Base-by-base conservation (phyloP, 2,113 vertebrate species). In the Rhagologus leucostigma region DNA sequence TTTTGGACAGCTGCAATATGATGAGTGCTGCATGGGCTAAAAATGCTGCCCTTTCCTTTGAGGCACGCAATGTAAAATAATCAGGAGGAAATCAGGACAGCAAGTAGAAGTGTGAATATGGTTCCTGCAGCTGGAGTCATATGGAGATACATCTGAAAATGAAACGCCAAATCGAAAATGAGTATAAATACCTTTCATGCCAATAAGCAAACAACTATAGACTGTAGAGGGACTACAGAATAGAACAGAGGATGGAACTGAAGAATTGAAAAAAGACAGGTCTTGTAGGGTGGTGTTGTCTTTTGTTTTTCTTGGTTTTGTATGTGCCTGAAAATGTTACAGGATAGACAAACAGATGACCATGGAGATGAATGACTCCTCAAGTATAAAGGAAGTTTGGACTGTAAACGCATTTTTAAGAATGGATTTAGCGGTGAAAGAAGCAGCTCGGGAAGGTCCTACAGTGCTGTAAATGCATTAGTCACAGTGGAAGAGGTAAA, bases 391-490 rank as follows among this genome's bases (percentile, higher is more conserved):
- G 85, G 76, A 94, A 94, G 83, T 96, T 95, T 95, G 94, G 84
- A 90, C 82, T 94, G 76, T 82, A 93, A 90, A 93, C 89, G 73
- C 69, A 76, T 95, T 90, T 91, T 74, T 80, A 94, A 93, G 91
- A 91, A 89, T 93, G 95, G 89, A 82, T 97, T 96, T 96, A 94
- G 70, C 95, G 95, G 90, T 95, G 91, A 96, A 97, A 97, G 92
- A 90, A 89, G 94, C 67, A 96, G 79, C 88, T 96, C 94, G 90
- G 91, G 93, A 96, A 97, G 96, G 86, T 91, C 93, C 76, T 97
- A 82, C 63, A 94, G 94, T 97, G 94, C 96, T 97, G 85, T 98
- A 97, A 97, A 96, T 95, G 97, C 89, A 89, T 98, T 98, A 97
- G 93, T 97, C 92, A 93, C 85, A 95, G 96, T 89, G 47, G 95